These are phyloP conservation scores for Aphelinus atriplicis DNA, from an alignment of 1,140 invertebrate genomes.

Conservation along the genomic window DNA sequence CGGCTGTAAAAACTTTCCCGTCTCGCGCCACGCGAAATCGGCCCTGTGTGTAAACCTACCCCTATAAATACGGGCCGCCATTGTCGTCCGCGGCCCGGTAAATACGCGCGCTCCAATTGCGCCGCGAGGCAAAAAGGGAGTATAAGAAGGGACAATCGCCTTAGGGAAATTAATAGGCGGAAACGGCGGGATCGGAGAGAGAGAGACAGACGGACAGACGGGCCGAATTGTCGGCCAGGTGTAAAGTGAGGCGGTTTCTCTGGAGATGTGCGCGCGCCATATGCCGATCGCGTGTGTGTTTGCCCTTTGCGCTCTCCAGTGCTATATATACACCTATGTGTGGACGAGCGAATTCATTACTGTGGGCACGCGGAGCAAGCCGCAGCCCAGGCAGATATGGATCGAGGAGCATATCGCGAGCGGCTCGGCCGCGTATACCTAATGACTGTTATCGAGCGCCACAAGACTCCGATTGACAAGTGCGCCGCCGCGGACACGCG, in stretches of 20 bases:
- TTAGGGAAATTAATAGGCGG: conserved; percentile 57
- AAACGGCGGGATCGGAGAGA: conserved; percentile 35
- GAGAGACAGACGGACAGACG: background rate
- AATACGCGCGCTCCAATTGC: conserved; percentile 47
- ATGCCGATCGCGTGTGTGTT: background rate
- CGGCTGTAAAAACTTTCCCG: too few species aligned
- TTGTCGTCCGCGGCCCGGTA: too few species aligned
- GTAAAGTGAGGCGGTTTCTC: conserved; percentile 36
- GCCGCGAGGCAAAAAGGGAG: conserved; percentile 1
- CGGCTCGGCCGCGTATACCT: background rate
- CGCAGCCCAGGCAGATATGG: too few species aligned
- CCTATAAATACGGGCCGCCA: too few species aligned
- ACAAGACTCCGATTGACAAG: too few species aligned
- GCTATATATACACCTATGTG: too few species aligned
- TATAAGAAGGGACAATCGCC: conserved; percentile 43
- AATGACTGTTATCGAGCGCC: too few species aligned
- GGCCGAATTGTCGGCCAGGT: conserved; percentile 35
- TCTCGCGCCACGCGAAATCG: too few species aligned
- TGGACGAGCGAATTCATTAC: too few species aligned
- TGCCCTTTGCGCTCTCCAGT: background rate
- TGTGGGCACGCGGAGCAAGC: too few species aligned
- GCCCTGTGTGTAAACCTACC: too few species aligned
- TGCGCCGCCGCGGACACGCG: too few species aligned
- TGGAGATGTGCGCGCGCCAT: background rate
- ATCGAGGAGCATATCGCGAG: conserved; percentile 24